Conservation (phyloP, 2,113 vertebrate species). For the Dolichallabes microphthalmus region DNA sequence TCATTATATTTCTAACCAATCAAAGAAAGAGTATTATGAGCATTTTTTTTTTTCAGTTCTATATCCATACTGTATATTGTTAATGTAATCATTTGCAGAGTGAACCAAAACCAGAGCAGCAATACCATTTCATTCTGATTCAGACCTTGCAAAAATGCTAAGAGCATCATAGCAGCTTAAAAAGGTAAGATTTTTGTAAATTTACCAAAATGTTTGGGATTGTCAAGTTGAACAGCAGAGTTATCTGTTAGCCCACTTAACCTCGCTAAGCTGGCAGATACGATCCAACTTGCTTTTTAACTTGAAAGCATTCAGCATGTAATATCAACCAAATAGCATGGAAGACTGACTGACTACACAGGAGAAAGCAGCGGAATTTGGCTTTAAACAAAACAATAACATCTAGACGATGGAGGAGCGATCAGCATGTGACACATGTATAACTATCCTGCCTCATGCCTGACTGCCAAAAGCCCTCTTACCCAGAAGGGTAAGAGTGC, state of each 20-base stretch:
- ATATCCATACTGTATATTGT: not conserved
- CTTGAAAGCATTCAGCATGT: conserved; percentile 7
- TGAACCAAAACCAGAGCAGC: not conserved
- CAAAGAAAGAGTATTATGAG: not conserved
- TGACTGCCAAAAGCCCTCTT: conserved; percentile 54
- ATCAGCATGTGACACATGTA: conserved; percentile 38
- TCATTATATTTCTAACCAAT: not conserved
- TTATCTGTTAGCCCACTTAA: conserved; percentile 43
- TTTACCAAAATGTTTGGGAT: not conserved
- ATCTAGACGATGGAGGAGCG: conserved; percentile 29
- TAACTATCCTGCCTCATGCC: conserved; percentile 34
- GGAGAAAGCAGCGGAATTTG: conserved; percentile 44
- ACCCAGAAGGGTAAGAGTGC: conserved; percentile 36
- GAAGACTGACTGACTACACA: conserved; percentile 36
- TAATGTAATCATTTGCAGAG: not conserved
- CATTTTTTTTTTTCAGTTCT: not conserved
- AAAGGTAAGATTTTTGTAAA: not conserved
- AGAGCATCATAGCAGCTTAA: not conserved
- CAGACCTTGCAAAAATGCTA: not conserved
- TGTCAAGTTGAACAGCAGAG: conserved; percentile 4
- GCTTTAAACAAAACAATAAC: conserved; percentile 53
- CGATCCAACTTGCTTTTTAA: conserved; percentile 35
- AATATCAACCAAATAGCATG: conserved; percentile 44
- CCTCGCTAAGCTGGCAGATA: conserved; percentile 35
- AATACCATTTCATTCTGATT: not conserved